Percentiles rank a stretch among this genome's conserved stretches.
phyloP scores from a whole-genome alignment of 2,888 invertebrate species.

The Strigamia transsilvanica region DNA sequence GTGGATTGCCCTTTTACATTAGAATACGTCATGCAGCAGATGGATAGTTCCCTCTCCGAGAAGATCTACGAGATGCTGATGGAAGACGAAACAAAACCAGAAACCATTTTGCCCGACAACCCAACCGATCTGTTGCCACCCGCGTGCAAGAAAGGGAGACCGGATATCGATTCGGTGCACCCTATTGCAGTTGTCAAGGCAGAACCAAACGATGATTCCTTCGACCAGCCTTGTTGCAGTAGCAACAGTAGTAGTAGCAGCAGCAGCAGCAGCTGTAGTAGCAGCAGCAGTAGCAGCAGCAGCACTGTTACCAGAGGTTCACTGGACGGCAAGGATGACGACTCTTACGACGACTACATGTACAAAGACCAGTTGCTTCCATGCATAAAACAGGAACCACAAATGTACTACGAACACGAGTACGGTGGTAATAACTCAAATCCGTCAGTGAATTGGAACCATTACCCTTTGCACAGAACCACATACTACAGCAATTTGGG shows the following conservation, averaged over 20 bases:
- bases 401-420: conserved; percentile 46
- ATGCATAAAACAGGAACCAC: conserved; percentile 50
- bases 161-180: background rate
- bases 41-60: conserved; percentile 51
- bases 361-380: conserved; percentile 52
- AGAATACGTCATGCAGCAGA: conserved; percentile 53
- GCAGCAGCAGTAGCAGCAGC: background rate
- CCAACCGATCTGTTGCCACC: background rate
- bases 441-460: conserved; percentile 27
- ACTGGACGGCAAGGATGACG: background rate
- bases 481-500: conserved; percentile 37
- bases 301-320: background rate
- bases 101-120: conserved; percentile 51
- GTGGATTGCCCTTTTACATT: conserved; percentile 49
- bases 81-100: conserved; percentile 50
- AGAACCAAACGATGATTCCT: conserved; percentile 14
- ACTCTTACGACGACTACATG: conserved; percentile 21
- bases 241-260: background rate
- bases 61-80: conserved; percentile 53
- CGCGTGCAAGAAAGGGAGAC: conserved; percentile 18
- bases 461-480: conserved; percentile 19
- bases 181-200: conserved; percentile 1
- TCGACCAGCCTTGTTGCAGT: conserved; percentile 12
- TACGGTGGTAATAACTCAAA: background rate
- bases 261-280: conserved; percentile 12